Conservation (phyloP, 2,797 vertebrate species). For the Clarias laeviceps region DNA sequence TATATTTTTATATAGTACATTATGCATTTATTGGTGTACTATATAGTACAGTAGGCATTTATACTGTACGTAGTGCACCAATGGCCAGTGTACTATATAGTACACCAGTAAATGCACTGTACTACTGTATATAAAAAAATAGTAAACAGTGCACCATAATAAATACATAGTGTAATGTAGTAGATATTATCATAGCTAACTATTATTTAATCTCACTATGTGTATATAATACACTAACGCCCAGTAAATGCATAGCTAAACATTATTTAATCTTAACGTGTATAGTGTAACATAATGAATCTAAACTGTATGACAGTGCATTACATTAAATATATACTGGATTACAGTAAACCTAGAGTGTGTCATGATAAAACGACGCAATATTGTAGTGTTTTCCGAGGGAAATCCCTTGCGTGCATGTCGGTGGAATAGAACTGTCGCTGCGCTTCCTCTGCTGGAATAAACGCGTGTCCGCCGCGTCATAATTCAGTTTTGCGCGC, state of each 20-base stretch:
- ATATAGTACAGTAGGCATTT: too few species aligned
- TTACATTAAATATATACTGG: not conserved
- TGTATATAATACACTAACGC: not conserved
- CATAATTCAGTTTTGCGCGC: slow-evolving; percentile 27
- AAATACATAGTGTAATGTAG: not conserved
- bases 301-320: not conserved
- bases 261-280: not conserved
- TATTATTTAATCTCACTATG: not conserved
- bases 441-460: slow-evolving; percentile 23
- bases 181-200: not conserved
- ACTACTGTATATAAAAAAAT: not conserved
- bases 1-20: too few species aligned
- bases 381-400: not conserved
- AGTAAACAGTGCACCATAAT: not conserved
- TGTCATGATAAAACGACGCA: not conserved
- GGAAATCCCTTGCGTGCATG: slow-evolving; percentile 28
- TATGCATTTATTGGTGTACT: too few species aligned
- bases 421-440: not conserved
- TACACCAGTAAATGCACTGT: not conserved
- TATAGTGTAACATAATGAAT: too few species aligned
- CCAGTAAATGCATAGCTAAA: too few species aligned
- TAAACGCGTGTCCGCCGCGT: not conserved
- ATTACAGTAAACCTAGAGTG: not conserved
- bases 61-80: too few species aligned
- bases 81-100: not conserved